Base-by-base conservation (phyloP, 2,888 invertebrate species). In the Agonopterix heracliana region DNA sequence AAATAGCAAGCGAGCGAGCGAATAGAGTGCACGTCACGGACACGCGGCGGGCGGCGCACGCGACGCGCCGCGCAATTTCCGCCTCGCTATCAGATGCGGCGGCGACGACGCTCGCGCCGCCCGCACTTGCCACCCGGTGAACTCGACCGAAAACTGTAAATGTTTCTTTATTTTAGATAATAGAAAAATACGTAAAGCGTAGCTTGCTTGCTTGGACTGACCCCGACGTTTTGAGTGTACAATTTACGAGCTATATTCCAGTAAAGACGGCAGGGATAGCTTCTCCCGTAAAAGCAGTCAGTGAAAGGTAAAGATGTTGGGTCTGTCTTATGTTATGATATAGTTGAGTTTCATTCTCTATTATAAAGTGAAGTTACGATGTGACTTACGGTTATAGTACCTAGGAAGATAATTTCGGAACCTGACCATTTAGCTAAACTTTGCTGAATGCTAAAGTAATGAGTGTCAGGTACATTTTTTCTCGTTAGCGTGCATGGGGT, bases 51-150 rank as follows among this genome's bases (percentile, higher is more conserved):
- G 67, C 78, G 71, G 78, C 82, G 82, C 83, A 83, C 79, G 78
- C 81, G 82, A 79, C 81, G 71, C 68, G 70, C 70, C 71, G 74
- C 74, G 75, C 81, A 87, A 86, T 88, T 87, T 88, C 87, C 87
- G 87, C 77, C 67, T 68, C 66, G 71, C 75, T 74, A 78, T 81
- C 84, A 78, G 80, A 82, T 77, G 77, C 76, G 77, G 74, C 73
- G 75, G 59, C 74, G 68, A 68, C 63, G 61, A 60, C 61, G 57
- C 57, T 61, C 59, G 63, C 56, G 53, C 62, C 62, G 52, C 53
- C 57, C 54, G 47, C 55, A 46, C 51, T 45, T 48, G 50, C 54
- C 52, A 52, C 57, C 53, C 58, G 63, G 69, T 68, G 66, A 67
- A 73, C 70, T 71, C 73, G 69, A 70, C 68, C 66, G 72, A 69